phyloP scores from a whole-genome alignment of 1,140 invertebrate genomes.

The Gryon sp. region DNA sequence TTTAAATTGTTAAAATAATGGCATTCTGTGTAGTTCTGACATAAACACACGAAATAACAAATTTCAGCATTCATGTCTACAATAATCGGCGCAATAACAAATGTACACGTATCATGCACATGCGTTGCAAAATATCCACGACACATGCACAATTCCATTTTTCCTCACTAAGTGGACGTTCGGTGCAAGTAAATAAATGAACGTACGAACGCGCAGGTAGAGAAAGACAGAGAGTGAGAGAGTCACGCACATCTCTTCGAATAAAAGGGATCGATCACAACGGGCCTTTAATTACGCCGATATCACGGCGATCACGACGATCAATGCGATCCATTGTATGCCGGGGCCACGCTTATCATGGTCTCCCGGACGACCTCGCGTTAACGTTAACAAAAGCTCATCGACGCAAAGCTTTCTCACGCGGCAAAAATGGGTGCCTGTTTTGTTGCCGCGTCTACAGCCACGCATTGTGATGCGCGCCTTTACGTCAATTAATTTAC shows the following conservation, averaged over 20 bases:
- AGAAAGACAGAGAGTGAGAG: constrained; percentile 18
- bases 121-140: neutral
- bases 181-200: constrained; percentile 32
- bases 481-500: constrained; percentile 61
- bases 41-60: too few relatives aligned
- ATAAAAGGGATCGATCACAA: constrained; percentile 71
- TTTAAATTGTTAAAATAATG: too few relatives aligned
- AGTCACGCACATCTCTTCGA: constrained; percentile 66
- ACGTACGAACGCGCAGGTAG: constrained; percentile 46
- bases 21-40: too few relatives aligned
- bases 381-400: constrained; percentile 69
- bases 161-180: constrained; percentile 15
- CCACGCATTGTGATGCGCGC: constrained; percentile 48
- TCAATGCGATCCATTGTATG: constrained; percentile 74
- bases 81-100: too few relatives aligned
- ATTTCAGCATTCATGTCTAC: too few relatives aligned
- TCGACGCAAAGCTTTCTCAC: constrained; percentile 64
- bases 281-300: constrained; percentile 77
- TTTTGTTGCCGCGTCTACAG: constrained; percentile 46
- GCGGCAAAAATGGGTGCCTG: constrained; percentile 67
- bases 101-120: too few relatives aligned
- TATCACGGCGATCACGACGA: constrained; percentile 78
- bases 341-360: constrained; percentile 55
- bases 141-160: constrained; percentile 5
- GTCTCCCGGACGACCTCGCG: constrained; percentile 56